These are phyloP conservation scores for Proisotoma minuta DNA, from an alignment of 2,888 invertebrate genomes.

Conservation along the genomic window DNA sequence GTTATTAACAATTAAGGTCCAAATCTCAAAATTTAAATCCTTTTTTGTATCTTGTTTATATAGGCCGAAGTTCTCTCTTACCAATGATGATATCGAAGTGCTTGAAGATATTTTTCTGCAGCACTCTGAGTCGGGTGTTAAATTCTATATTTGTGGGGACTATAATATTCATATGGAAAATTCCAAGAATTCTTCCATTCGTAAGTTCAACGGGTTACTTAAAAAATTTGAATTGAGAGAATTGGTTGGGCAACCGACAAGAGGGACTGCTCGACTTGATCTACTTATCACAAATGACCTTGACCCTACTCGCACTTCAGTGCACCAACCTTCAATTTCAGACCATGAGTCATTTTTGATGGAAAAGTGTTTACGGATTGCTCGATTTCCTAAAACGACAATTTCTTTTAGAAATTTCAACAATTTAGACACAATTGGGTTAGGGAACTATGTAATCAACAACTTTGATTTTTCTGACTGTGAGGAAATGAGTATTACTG, in stretches of 20 bases:
- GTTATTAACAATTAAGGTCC: neutral
- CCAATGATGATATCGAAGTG: neutral
- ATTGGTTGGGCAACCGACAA: neutral
- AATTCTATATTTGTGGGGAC: conserved; percentile 5
- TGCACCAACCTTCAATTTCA: neutral
- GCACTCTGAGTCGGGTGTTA: neutral
- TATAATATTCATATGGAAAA: conserved; percentile 7
- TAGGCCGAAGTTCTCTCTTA: conserved; percentile 3
- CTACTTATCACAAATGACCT: neutral
- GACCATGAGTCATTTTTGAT: neutral
- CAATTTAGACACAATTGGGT: neutral
- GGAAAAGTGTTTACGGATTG: neutral
- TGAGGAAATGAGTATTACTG: neutral
- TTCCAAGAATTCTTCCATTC: neutral
- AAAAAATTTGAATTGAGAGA: neutral
- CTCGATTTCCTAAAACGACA: neutral
- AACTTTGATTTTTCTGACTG: neutral
- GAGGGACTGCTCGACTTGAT: neutral
- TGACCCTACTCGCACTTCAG: neutral
- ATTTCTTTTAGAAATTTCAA: neutral
- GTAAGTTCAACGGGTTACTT: neutral
- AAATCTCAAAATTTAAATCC: neutral
- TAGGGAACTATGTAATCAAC: neutral
- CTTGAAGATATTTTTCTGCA: neutral
- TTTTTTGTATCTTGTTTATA: neutral